Evolutionary conservation across 2,113 vertebrate species (phyloP).

Genomic region (Limanda limanda): DNA sequence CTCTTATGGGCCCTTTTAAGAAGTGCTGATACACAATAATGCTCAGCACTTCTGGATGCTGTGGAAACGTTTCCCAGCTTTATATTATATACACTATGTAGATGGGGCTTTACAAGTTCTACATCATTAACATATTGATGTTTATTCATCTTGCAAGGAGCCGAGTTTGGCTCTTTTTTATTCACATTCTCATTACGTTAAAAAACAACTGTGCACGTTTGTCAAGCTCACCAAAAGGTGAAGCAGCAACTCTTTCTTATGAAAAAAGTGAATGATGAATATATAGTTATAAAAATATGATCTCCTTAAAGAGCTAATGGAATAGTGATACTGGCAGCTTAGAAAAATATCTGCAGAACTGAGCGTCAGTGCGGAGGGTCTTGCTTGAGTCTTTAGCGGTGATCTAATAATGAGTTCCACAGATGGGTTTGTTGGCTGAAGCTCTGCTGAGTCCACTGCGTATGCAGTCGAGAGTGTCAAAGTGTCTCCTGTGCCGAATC

Average conservation of each 20-base stretch:
- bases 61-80: constrained; percentile 28
- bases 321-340: constrained; percentile 6
- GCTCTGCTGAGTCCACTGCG: constrained; percentile 72
- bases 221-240: neutral
- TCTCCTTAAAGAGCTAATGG: neutral
- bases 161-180: neutral
- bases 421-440: constrained; percentile 80
- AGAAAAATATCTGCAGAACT: constrained; percentile 33
- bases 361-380: constrained; percentile 41
- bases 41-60: constrained; percentile 49
- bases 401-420: constrained; percentile 80
- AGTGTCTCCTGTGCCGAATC: constrained; percentile 79
- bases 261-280: neutral
- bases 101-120: constrained; percentile 7
- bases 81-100: constrained; percentile 1
- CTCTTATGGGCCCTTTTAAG: constrained; percentile 73
- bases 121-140: constrained; percentile 19
- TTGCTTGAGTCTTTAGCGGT: constrained; percentile 72
- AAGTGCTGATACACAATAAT: constrained; percentile 74
- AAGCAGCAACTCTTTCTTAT: neutral
- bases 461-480: constrained; percentile 79
- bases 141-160: constrained; percentile 7
- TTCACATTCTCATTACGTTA: constrained; percentile 13
- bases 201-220: neutral
- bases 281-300: neutral